phyloP scores from a whole-genome alignment of 2,888 invertebrate species.

The Muschampia plurimacula region DNA sequence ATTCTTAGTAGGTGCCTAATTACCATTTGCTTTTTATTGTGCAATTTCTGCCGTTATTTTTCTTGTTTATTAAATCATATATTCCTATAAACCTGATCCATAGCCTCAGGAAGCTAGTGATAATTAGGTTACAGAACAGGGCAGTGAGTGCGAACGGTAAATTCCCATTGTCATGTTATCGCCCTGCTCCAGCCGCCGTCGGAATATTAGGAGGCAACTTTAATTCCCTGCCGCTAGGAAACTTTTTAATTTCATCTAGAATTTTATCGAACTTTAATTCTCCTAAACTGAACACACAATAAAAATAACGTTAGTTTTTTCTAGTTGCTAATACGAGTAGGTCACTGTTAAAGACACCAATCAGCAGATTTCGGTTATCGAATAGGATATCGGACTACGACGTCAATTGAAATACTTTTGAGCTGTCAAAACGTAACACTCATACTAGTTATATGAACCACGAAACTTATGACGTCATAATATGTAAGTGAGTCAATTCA shows the following conservation, averaged over 20 bases:
- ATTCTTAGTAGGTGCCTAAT: no score
- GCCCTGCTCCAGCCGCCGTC: constrained; percentile 66
- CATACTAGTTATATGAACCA: no score
- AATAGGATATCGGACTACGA: no score
- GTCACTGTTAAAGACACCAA: neutral
- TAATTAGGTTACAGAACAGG: constrained; percentile 58
- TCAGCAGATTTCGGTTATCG: no score
- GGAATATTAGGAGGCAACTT: constrained; percentile 69
- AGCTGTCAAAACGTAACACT: no score
- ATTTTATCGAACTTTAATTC: constrained; percentile 41
- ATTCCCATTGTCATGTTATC: constrained; percentile 81
- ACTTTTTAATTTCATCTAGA: constrained; percentile 74
- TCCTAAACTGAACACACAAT: neutral
- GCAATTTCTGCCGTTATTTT: neutral
- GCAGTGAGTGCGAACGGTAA: constrained; percentile 72
- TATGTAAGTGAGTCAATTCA: no score
- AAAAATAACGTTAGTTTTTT: neutral
- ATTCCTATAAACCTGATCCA: neutral
- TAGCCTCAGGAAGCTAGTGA: constrained; percentile 15
- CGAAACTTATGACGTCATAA: no score
- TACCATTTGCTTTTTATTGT: no score
- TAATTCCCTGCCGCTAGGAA: constrained; percentile 73
- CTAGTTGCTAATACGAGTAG: no score
- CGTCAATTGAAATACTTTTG: no score
- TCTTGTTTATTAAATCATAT: neutral